A percentile compares a stretch with the other conserved stretches of the same genome.
These are phyloP conservation scores for Diorhabda sublineata DNA, from an alignment of 1,140 invertebrate genomes.

Conservation along the genomic window DNA sequence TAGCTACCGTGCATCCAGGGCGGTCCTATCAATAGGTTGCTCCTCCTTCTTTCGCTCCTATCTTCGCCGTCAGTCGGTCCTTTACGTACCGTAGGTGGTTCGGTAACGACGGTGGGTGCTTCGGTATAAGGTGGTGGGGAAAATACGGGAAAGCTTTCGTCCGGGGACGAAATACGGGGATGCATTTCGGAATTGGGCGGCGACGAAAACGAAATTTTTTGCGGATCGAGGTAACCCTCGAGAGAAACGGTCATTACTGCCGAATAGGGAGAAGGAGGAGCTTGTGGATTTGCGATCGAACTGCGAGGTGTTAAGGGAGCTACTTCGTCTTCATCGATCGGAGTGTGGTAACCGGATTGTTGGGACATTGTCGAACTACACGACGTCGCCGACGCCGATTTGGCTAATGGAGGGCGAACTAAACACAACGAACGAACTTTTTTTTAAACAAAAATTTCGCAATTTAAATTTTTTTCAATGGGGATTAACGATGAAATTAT, in stretches of 20 bases:
- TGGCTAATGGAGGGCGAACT: slow-evolving; percentile 51
- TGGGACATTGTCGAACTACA: slow-evolving; percentile 51
- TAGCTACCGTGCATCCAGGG: slow-evolving; percentile 52
- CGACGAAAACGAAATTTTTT: slow-evolving; percentile 70
- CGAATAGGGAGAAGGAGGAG: slow-evolving; percentile 71
- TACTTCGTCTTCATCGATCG: slow-evolving; percentile 48
- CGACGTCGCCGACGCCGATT: slow-evolving; percentile 54
- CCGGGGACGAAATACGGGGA: slow-evolving; percentile 61
- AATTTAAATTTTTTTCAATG: too few relatives aligned
- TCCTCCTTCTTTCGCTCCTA: slow-evolving; percentile 43
- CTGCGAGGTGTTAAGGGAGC: slow-evolving; percentile 52
- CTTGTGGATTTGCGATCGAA: slow-evolving; percentile 47
- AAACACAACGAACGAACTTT: neutral
- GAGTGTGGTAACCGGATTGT: slow-evolving; percentile 61
- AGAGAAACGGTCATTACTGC: slow-evolving; percentile 77
- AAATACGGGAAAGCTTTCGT: slow-evolving; percentile 80
- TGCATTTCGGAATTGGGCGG: slow-evolving; percentile 68
- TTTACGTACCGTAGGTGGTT: neutral
- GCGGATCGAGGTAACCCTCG: slow-evolving; percentile 80
- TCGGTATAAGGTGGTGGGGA: slow-evolving; percentile 69
- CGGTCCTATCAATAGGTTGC: slow-evolving; percentile 52
- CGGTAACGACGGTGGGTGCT: slow-evolving; percentile 39
- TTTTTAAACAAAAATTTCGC: too few relatives aligned
- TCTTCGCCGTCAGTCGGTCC: slow-evolving; percentile 41
- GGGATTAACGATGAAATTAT: neutral